Conservation (phyloP, 2,113 vertebrate species). For the Calidris pugnax region DNA sequence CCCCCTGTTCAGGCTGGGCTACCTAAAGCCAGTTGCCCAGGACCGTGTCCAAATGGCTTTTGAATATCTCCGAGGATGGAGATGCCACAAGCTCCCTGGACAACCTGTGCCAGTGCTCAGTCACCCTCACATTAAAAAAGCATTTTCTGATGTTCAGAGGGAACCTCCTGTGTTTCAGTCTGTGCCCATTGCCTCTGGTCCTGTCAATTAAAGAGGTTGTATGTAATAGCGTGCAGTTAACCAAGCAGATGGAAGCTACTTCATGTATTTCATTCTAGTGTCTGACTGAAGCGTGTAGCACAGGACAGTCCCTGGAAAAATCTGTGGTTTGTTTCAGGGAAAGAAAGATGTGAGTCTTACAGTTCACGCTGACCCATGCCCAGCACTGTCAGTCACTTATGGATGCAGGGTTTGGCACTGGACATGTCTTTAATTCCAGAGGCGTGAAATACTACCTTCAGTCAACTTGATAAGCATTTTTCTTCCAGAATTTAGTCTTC, state of each 20-base stretch:
- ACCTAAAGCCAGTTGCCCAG: neutral
- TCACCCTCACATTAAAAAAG: neutral
- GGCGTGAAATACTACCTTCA: neutral
- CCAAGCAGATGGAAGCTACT: neutral
- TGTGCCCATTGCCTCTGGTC: neutral
- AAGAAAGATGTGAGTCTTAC: neutral
- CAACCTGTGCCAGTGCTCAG: neutral
- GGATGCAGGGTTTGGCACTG: neutral
- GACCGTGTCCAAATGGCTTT: neutral
- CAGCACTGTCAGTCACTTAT: neutral
- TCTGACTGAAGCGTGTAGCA: neutral
- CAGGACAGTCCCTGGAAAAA: neutral
- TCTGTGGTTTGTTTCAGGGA: neutral
- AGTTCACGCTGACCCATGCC: neutral
- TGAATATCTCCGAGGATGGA: neutral
- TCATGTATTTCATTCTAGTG: neutral
- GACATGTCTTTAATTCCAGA: neutral
- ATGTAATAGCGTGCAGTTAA: neutral
- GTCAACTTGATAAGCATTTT: neutral
- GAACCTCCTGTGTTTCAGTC: neutral
- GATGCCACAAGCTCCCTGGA: neutral
- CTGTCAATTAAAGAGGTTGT: neutral
- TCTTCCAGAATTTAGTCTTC: neutral
- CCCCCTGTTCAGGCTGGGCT: neutral
- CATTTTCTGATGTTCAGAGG: neutral